phyloP scores from a whole-genome alignment of 1,140 invertebrate genomes.

The Babylonia areolata region DNA sequence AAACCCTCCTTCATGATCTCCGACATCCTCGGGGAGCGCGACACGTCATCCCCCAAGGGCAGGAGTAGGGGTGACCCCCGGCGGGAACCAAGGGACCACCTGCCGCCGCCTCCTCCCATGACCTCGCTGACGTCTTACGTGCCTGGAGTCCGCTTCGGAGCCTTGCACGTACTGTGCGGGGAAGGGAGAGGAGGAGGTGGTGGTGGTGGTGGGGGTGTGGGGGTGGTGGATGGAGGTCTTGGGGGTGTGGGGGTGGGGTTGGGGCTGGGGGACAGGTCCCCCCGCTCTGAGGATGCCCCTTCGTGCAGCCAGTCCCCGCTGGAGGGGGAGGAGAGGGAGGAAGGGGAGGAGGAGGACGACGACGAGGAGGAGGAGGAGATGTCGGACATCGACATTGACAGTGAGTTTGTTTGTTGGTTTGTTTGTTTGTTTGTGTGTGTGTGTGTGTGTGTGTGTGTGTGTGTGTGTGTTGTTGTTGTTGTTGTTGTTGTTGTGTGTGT shows the following conservation, averaged over 20 bases:
- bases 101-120: background rate
- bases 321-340: background rate
- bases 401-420: conserved; percentile 1
- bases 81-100: background rate
- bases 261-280: background rate
- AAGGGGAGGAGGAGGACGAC: background rate
- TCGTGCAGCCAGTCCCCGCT: conserved; percentile 19
- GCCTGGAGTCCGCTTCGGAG: background rate
- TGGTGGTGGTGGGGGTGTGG: no score
- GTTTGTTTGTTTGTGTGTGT: background rate
- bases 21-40: background rate
- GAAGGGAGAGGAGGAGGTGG: background rate
- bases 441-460: conserved; percentile 13
- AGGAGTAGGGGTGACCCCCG: background rate
- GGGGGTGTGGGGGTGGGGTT: background rate
- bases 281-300: background rate
- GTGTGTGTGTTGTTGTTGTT: background rate
- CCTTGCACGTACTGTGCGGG: background rate
- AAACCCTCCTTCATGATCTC: conserved; percentile 26
- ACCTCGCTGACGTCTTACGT: background rate
- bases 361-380: background rate
- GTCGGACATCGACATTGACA: conserved; percentile 8
- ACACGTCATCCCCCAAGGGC: background rate
- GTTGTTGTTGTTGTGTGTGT: background rate
- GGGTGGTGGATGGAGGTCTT: background rate